These are phyloP conservation scores for Petromus typicus DNA, from an alignment of 2,113 vertebrate genomes.

Conservation along the genomic window DNA sequence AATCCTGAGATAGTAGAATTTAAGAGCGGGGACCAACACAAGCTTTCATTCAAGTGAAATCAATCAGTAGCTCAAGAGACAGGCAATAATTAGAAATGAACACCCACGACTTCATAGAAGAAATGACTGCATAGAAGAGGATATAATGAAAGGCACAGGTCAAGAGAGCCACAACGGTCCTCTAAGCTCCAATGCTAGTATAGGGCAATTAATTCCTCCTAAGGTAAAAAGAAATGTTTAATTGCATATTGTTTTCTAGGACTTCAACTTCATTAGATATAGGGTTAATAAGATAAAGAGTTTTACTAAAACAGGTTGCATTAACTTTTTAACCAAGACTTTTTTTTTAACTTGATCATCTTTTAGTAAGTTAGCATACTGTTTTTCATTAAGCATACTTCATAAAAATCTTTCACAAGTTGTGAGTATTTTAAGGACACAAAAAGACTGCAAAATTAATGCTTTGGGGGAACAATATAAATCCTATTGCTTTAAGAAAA, in stretches of 20 bases:
- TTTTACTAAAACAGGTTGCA: conserved; percentile 15
- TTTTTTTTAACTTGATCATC: background rate
- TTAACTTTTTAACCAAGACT: background rate
- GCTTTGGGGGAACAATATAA: background rate
- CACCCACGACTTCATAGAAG: background rate
- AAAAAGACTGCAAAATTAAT: conserved; percentile 3
- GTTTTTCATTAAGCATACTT: background rate
- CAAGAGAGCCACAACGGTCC: background rate
- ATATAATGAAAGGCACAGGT: background rate
- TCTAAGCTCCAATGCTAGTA: background rate
- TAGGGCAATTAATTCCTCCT: background rate
- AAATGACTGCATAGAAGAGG: background rate
- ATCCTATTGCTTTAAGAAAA: conserved; percentile 1
- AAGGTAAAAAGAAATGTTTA: background rate
- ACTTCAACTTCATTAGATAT: background rate
- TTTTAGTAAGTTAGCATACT: background rate
- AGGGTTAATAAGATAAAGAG: background rate
- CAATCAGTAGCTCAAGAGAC: background rate
- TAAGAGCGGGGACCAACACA: background rate
- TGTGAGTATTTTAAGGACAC: background rate
- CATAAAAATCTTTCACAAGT: background rate
- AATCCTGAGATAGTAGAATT: background rate
- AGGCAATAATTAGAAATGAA: background rate
- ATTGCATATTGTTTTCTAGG: background rate
- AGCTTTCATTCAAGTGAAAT: background rate